A percentile compares a stretch with the other conserved stretches of the same genome.
Evolutionary conservation across 2,113 vertebrate species (phyloP).

Genomic region (Saccopteryx leptura): DNA sequence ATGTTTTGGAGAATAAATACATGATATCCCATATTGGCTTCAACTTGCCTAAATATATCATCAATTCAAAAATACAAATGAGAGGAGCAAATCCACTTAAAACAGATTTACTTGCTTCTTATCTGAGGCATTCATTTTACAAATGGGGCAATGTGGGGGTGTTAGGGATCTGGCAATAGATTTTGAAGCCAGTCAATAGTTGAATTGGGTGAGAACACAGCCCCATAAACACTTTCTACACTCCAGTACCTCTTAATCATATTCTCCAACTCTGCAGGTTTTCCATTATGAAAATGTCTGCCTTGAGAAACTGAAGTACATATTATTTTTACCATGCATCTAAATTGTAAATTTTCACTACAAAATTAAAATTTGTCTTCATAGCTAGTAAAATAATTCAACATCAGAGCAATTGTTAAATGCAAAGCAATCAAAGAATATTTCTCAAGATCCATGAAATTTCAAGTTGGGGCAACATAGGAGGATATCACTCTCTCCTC

Average conservation of each 20-base stretch:
- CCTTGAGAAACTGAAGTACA: not conserved
- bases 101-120: not conserved
- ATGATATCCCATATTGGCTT: not conserved
- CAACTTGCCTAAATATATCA: not conserved
- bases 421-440: not conserved
- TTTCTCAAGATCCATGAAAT: not conserved
- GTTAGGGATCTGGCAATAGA: not conserved
- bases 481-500: not conserved
- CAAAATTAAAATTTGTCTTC: not conserved
- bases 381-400: not conserved
- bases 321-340: not conserved
- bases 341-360: not conserved
- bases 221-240: not conserved
- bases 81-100: not conserved
- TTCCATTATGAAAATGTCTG: constrained; percentile 24
- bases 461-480: not conserved
- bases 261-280: not conserved
- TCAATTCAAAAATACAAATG: constrained; percentile 28
- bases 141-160: not conserved
- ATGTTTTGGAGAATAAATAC: not conserved
- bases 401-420: not conserved
- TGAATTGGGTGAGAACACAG: not conserved
- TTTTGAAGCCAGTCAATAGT: not conserved
- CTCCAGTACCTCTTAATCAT: not conserved
- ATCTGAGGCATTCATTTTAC: not conserved